Conservation (phyloP, 2,888 invertebrate genomes). For the Phengaris alcon region DNA sequence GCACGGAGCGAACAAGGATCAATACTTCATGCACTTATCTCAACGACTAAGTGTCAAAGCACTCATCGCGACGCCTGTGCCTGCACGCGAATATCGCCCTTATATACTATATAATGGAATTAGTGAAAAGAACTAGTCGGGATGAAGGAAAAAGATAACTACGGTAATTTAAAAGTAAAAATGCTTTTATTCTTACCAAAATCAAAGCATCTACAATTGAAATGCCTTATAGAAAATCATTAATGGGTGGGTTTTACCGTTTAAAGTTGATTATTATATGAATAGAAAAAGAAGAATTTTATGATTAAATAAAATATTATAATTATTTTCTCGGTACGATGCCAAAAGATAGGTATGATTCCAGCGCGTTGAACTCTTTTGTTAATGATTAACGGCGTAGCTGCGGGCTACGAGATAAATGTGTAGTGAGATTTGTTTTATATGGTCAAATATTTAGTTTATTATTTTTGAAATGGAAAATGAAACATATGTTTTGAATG, state of each 20-base stretch:
- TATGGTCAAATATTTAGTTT: too few relatives aligned
- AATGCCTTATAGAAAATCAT: too few relatives aligned
- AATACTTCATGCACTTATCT: slow-evolving; percentile 45
- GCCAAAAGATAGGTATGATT: background rate
- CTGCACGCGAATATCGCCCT: slow-evolving; percentile 17
- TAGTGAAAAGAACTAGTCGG: slow-evolving; percentile 1
- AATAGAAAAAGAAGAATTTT: background rate
- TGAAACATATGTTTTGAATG: too few relatives aligned
- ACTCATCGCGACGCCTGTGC: slow-evolving; percentile 36
- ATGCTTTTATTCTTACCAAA: too few relatives aligned
- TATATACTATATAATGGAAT: background rate
- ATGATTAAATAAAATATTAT: background rate
- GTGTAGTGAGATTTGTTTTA: background rate
- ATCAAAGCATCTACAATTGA: too few relatives aligned
- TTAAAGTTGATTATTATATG: too few relatives aligned
- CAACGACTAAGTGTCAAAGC: slow-evolving; percentile 46
- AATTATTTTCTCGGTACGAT: background rate
- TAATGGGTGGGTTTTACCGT: too few relatives aligned
- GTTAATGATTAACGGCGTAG: background rate
- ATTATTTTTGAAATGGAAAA: too few relatives aligned
- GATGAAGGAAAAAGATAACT: background rate
- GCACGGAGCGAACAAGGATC: slow-evolving; percentile 45
- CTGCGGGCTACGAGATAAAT: slow-evolving; percentile 13
- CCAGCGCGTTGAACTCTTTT: slow-evolving; percentile 22
- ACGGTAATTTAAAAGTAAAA: too few relatives aligned